Evolutionary conservation across 2,888 invertebrate genomes (phyloP), one percentile per base, ranked within the genome.

Genomic region (Neocrepidodera transversa): DNA sequence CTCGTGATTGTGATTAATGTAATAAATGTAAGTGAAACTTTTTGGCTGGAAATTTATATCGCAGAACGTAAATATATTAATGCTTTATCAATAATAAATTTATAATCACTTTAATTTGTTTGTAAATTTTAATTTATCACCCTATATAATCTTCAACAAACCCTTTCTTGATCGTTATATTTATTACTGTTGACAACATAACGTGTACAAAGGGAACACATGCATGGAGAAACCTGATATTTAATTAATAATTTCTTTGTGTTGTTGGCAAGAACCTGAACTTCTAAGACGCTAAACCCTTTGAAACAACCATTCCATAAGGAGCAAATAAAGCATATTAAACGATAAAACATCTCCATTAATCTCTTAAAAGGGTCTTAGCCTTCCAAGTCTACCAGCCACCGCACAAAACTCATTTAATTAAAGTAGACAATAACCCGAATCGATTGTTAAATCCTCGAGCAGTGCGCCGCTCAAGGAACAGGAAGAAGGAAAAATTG

Each of bases 341-440:
- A 45, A 54, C 45, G 45, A 54, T 54, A 54, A 54, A 54, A 54
- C 35, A 54, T 54, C 54, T 54, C 54, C 54, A 54, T 54, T 54
- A 54, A 54, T 54, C 54, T 54, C 54, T 54, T 54, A 54, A 54
- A 54, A 54, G 54, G 54, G 54, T 54, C 54, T 54, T 54, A 45
- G 53, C 53, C 32, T 53, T 53, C 53, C 53, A 53, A 53, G 53
- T 53, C 42, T 43, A 53, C 53, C 53, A 30, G 17, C 54, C 38
- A 18, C 50, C 54, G 26, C 38, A 36, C 54, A 54, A 52, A 56
- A 60, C 36, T 50, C 54, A 26, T 56, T 49, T 53, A 52, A 63
- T 63, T 48, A 57, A 63, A 56, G 52, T 50, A 49, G 59, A 60
- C 63, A 60, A 58, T 60, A 52, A 55, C 58, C 53, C 47, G 38